Base-by-base conservation (phyloP, 2,888 invertebrate genomes). In the Busseola fusca region DNA sequence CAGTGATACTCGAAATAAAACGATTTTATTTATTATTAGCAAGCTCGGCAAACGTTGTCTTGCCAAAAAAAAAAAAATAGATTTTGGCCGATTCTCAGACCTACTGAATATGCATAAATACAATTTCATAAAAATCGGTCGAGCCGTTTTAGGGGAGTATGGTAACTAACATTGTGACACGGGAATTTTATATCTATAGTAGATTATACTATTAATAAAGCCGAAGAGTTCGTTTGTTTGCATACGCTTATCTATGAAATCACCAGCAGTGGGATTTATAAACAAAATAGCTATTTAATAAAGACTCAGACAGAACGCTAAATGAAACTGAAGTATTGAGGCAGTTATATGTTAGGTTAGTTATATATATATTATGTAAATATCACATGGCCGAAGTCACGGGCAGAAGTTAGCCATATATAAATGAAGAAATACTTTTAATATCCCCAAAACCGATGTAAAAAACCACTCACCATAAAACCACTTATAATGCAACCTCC, bases 401-500 rank as follows among this genome's bases (percentile, higher is more conserved):
- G 21, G 10, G 7, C 34, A 34, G 34, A 34, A 34, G 48, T 48
- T n/a, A 40, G 40, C 14, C 18, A 30, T 25, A 25, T 10, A 42
- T 4, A 50, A 45, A 34, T 42, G 12, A 54, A 56, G 9, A 48
- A 50, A 45, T 57, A 52, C 16, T 45, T 63, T 52, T 25, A 50
- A 10, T 9, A 52, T 30, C 37, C 14, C 27, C 34, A 64, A 59
- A 50, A 48, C 1, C 0, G n/a, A 52, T 30, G 25, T 9, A 5
- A 52, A 52, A 76, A 68, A 68, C 37, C 14, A n/a, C 42, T 54
- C 40, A 27, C 45, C 37, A 10, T 4, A 56, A 4, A 27, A 34
- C 34, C 34, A 76, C 25, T 76, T 71, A 60, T 50, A 45, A 75
- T 52, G 48, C 16, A 64, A 60, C 45, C 62, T 42, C 56, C 56